phyloP scores from a whole-genome alignment of 2,888 invertebrate genomes.

The Resseliella maxima region DNA sequence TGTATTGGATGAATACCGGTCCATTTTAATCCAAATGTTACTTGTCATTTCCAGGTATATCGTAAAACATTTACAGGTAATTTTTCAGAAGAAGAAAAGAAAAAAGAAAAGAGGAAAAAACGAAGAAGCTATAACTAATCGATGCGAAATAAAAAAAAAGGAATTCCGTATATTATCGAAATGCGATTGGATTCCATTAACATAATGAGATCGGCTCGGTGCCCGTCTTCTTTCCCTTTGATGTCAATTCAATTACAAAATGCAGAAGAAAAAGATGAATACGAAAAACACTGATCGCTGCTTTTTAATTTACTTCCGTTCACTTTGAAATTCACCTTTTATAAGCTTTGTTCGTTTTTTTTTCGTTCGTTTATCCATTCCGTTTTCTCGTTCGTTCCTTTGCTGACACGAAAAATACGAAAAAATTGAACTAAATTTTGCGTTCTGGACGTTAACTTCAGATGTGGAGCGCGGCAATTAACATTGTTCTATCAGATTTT shows the following conservation, averaged over 20 bases:
- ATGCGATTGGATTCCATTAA: conserved; percentile 16
- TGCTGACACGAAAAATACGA: not conserved
- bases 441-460: not conserved
- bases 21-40: not conserved
- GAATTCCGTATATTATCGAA: not conserved
- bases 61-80: conserved; percentile 1
- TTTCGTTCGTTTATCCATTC: not conserved
- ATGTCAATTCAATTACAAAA: conserved; percentile 22
- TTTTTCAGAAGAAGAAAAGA: not conserved
- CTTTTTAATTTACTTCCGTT: conserved; percentile 4
- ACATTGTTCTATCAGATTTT: conserved; percentile 27
- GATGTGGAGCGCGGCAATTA: conserved; percentile 27
- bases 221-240: conserved; percentile 4
- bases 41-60: conserved; percentile 19
- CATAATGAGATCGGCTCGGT: conserved; percentile 8
- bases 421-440: not conserved
- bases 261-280: not conserved
- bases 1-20: not conserved
- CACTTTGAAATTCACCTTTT: conserved; percentile 36
- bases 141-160: too few species aligned
- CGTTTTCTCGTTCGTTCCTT: too few species aligned
- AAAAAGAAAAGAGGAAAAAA: not conserved
- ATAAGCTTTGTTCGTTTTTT: not conserved
- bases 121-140: not conserved
- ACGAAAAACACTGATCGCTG: not conserved